Evolutionary conservation across 1,140 invertebrate species (phyloP).

Genomic region (Brachionus rubens): DNA sequence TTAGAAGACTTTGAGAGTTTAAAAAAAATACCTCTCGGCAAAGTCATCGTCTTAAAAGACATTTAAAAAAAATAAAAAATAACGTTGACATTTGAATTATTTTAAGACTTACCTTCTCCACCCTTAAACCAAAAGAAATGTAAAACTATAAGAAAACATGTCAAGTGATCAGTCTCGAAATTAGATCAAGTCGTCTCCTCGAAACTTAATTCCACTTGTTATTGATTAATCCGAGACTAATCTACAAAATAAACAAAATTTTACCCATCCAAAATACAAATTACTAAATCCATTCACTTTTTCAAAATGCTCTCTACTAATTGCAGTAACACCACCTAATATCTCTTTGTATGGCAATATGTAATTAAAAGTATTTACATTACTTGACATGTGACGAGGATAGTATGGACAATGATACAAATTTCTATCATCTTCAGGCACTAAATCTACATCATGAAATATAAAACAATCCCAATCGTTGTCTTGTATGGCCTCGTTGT

Average conservation of each 20-base stretch:
- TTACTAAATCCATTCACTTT: conserved; percentile 85
- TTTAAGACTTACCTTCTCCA: conserved; percentile 31
- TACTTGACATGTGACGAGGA: conserved; percentile 68
- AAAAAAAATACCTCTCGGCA: conserved; percentile 8
- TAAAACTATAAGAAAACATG: not conserved
- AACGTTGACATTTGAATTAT: not conserved
- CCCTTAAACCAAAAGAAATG: conserved; percentile 4
- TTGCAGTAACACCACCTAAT: conserved; percentile 69
- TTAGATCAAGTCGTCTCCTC: not conserved
- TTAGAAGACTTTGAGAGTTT: not conserved
- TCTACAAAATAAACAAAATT: not conserved
- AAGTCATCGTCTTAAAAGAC: conserved; percentile 28
- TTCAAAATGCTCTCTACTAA: conserved; percentile 66
- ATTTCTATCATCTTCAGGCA: conserved; percentile 82
- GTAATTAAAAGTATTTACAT: conserved; percentile 41
- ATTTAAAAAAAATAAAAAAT: not conserved
- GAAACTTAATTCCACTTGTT: not conserved
- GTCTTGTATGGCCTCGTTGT: conserved; percentile 66
- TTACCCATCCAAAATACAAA: conserved; percentile 72
- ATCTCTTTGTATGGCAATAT: conserved; percentile 75
- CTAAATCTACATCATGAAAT: conserved; percentile 86
- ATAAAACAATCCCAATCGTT: conserved; percentile 78
- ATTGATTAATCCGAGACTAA: not conserved
- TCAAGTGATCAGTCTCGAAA: conserved; percentile 18
- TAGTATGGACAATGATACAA: conserved; percentile 82